A percentile compares a stretch with the other conserved stretches of the same genome.
Evolutionary conservation across 2,797 vertebrate genomes (phyloP).

Genomic region (Sorex maritimensis): DNA sequence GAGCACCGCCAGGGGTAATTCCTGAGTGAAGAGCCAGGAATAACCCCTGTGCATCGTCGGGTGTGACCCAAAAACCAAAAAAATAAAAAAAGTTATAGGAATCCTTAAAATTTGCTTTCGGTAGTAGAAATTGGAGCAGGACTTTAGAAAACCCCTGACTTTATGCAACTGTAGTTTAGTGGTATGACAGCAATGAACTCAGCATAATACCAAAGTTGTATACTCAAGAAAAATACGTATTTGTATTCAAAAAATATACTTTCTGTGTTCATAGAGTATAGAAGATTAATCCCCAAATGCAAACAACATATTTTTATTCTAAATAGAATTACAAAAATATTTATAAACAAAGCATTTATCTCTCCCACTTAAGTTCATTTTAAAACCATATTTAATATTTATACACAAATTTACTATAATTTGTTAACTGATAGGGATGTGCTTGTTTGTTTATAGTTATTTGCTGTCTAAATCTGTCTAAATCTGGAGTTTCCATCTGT

Average conservation of each 20-base stretch:
- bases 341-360: background rate
- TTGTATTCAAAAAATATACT: background rate
- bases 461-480: conserved; percentile 81
- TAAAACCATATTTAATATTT: conserved; percentile 87
- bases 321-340: background rate
- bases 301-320: background rate
- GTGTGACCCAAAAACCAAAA: too few species aligned
- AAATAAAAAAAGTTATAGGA: background rate
- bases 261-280: background rate
- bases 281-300: background rate
- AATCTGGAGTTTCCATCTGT: conserved; percentile 73
- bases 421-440: conserved; percentile 76
- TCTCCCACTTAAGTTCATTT: background rate
- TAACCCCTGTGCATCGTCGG: too few species aligned
- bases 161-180: background rate
- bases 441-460: conserved; percentile 81
- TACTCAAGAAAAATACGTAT: background rate
- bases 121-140: background rate
- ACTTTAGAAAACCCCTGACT: background rate
- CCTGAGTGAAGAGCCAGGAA: too few species aligned
- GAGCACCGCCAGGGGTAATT: too few species aligned
- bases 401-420: conserved; percentile 81
- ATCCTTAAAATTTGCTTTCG: background rate
- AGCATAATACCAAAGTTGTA: background rate
- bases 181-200: background rate